These are phyloP conservation scores for Heptranchias perlo DNA, from an alignment of 2,113 vertebrate species.

Conservation along the genomic window DNA sequence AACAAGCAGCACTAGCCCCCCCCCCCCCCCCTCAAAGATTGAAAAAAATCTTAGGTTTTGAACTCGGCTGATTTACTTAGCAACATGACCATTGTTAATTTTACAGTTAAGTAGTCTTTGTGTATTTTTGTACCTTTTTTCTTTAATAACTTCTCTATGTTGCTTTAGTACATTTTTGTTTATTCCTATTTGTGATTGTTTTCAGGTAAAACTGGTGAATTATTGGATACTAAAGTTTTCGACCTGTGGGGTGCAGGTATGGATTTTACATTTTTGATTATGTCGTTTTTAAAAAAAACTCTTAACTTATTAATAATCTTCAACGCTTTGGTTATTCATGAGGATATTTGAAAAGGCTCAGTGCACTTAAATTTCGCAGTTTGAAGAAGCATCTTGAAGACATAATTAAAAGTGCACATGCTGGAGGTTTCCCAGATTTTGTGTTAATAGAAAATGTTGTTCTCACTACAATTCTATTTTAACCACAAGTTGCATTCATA, in stretches of 20 bases:
- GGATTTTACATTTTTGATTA: slow-evolving; percentile 40
- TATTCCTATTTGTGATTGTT: background rate
- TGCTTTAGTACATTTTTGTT: background rate
- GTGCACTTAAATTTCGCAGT: background rate
- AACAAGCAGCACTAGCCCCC: background rate
- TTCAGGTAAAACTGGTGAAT: slow-evolving; percentile 74
- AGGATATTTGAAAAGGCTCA: background rate
- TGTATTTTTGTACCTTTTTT: background rate
- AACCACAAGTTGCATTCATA: background rate
- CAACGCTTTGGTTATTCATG: background rate
- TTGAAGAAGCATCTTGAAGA: background rate
- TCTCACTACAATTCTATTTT: background rate
- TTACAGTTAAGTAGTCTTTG: background rate
- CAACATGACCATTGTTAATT: background rate
- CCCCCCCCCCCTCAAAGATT: background rate
- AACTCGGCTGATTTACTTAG: background rate
- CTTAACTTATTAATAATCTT: background rate
- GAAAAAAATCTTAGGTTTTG: background rate
- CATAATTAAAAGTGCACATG: background rate
- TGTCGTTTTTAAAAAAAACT: background rate
- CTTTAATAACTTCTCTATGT: background rate
- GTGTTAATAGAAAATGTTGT: background rate
- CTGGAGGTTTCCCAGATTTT: background rate
- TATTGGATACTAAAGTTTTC: slow-evolving; percentile 68
- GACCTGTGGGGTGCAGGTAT: slow-evolving; percentile 95